A percentile compares a stretch with the other conserved stretches of the same genome.
phyloP scores from a whole-genome alignment of 2,888 invertebrate genomes.

The Dasypolia templi region DNA sequence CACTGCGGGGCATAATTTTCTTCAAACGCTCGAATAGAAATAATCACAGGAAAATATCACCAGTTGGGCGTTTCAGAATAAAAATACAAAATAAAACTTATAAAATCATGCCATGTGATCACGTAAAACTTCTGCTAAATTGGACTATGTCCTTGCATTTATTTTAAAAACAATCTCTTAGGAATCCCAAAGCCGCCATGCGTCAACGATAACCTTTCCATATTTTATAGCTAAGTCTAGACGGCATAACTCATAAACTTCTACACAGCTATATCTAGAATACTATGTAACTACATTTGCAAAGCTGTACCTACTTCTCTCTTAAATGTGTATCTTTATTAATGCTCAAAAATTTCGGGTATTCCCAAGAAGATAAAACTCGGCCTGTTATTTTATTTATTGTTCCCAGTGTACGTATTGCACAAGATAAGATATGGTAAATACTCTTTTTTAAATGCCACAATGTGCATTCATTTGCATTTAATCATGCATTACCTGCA shows the following conservation, averaged over 20 bases:
- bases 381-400: conserved; percentile 4
- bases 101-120: background rate
- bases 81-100: background rate
- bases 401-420: background rate
- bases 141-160: background rate
- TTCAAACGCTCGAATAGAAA: background rate
- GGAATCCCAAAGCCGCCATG: conserved; percentile 17
- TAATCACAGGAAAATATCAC: background rate
- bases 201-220: conserved; percentile 38
- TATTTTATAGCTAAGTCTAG: conserved; percentile 59
- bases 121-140: background rate
- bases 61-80: background rate
- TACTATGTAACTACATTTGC: background rate
- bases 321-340: conserved; percentile 1
- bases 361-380: background rate
- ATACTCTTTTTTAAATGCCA: background rate
- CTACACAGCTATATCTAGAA: conserved; percentile 1
- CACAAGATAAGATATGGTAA: background rate
- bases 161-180: conserved; percentile 11
- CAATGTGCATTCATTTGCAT: background rate
- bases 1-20: no score
- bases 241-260: conserved; percentile 53
- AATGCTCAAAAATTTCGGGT: background rate
- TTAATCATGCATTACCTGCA: background rate
- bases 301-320: background rate